Evolutionary conservation across 2,797 vertebrate species (phyloP).

Genomic region (Chlorospingus semifuscus): DNA sequence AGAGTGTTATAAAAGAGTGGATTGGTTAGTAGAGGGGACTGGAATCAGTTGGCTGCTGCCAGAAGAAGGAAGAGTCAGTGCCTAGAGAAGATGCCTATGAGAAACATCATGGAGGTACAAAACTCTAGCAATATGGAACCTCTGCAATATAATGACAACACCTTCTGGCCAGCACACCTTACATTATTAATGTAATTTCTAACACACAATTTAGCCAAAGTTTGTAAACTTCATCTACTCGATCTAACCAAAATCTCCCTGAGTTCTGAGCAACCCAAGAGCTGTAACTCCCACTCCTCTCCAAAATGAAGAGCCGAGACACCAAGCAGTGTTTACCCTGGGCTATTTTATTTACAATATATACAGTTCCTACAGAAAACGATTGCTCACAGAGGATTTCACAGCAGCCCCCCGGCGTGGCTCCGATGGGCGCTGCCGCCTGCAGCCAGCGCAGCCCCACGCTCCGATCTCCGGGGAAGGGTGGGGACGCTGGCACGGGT

Average conservation of each 20-base stretch:
- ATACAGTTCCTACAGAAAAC: slow-evolving; percentile 47
- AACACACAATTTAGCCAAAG: neutral
- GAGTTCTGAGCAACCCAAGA: accelerated
- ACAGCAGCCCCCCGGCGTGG: neutral
- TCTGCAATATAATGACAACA: too few relatives aligned
- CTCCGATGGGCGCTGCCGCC: neutral
- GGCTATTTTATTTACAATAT: slow-evolving; percentile 62
- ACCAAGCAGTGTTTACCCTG: neutral
- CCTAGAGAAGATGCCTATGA: too few relatives aligned
- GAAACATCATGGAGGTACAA: too few relatives aligned
- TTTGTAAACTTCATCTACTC: neutral
- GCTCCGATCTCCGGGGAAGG: neutral
- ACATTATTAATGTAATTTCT: neutral
- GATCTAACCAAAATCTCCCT: neutral
- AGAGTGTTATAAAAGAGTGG: too few relatives aligned
- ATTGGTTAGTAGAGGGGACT: too few relatives aligned
- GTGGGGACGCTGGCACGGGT: neutral
- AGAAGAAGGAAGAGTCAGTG: too few relatives aligned
- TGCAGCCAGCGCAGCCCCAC: neutral
- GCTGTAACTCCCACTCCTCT: neutral
- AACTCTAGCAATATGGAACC: too few relatives aligned
- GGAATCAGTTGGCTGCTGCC: too few relatives aligned
- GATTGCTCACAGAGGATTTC: slow-evolving; percentile 32
- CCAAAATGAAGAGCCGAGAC: neutral
- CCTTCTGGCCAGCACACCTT: neutral